phyloP scores from a whole-genome alignment of 2,113 vertebrate genomes.

The Macaca fascicularis region DNA sequence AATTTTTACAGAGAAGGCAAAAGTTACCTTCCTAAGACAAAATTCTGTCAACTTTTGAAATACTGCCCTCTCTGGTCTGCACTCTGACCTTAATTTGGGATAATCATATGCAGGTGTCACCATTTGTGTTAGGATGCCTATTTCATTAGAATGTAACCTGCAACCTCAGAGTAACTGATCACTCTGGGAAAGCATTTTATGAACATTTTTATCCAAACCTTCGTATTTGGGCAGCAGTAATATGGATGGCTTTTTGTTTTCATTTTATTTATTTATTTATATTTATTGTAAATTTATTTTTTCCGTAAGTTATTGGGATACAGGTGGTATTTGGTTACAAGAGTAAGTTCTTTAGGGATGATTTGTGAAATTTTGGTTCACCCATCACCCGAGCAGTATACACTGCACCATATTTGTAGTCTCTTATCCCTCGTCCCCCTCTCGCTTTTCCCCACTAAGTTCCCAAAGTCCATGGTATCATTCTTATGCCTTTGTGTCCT shows the following conservation, averaged over 20 bases:
- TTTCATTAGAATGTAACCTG: background rate
- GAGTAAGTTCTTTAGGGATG: no score
- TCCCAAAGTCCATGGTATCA: no score
- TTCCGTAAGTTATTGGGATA: background rate
- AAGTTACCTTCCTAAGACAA: background rate
- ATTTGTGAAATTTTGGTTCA: no score
- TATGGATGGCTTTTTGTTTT: background rate
- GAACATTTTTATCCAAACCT: background rate
- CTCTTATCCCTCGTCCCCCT: no score
- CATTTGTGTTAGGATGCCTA: background rate
- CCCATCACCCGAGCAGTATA: no score
- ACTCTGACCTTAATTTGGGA: background rate
- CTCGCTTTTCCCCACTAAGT: no score
- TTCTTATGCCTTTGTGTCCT: no score
- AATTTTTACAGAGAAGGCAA: background rate
- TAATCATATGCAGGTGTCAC: background rate
- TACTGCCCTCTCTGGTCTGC: background rate
- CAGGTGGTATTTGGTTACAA: no score
- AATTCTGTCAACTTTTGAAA: background rate
- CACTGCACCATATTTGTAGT: no score
- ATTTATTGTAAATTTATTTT: no score
- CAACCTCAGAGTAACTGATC: background rate
- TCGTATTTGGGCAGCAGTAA: slow-evolving; percentile 2
- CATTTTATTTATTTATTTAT: background rate
- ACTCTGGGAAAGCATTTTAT: background rate